phyloP scores from a whole-genome alignment of 2,888 invertebrate genomes.

The Pemphredon lugubris region DNA sequence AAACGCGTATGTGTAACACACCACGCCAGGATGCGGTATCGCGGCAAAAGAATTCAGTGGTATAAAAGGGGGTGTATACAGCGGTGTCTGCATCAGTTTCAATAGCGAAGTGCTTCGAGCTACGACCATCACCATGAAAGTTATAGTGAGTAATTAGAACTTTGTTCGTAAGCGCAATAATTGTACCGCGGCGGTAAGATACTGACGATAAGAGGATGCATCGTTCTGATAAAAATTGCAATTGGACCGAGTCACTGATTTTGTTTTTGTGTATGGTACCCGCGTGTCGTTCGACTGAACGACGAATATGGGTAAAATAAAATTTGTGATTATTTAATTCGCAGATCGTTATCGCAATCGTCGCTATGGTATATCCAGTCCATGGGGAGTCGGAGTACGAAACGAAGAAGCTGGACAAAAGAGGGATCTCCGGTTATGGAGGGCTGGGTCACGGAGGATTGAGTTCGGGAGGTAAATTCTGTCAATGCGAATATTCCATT shows the following conservation, averaged over 20 bases:
- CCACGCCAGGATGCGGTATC: conserved; percentile 59
- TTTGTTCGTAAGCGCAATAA: too few relatives aligned
- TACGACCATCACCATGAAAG: conserved; percentile 69
- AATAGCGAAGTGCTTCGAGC: conserved; percentile 59
- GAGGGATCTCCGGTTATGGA: conserved; percentile 63
- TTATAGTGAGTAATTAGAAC: conserved; percentile 70
- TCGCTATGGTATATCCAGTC: conserved; percentile 68
- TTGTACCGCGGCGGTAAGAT: not conserved
- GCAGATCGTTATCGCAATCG: conserved; percentile 65
- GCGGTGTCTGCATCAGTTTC: conserved; percentile 72
- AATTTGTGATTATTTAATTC: not conserved
- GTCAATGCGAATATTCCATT: not conserved
- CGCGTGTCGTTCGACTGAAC: too few relatives aligned
- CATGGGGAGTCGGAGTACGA: conserved; percentile 65
- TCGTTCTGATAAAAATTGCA: too few relatives aligned
- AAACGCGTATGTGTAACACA: conserved; percentile 24
- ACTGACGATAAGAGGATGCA: too few relatives aligned
- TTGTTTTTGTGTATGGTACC: too few relatives aligned
- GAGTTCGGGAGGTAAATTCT: conserved; percentile 23
- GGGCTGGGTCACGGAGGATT: conserved; percentile 47
- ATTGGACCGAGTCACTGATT: too few relatives aligned
- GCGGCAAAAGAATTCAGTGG: conserved; percentile 59
- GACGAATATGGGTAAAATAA: too few relatives aligned
- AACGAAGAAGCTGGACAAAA: conserved; percentile 69
- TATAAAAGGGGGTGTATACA: conserved; percentile 76